These are phyloP conservation scores for Syrphus vitripennis DNA, from an alignment of 2,888 invertebrate genomes.

Conservation along the genomic window DNA sequence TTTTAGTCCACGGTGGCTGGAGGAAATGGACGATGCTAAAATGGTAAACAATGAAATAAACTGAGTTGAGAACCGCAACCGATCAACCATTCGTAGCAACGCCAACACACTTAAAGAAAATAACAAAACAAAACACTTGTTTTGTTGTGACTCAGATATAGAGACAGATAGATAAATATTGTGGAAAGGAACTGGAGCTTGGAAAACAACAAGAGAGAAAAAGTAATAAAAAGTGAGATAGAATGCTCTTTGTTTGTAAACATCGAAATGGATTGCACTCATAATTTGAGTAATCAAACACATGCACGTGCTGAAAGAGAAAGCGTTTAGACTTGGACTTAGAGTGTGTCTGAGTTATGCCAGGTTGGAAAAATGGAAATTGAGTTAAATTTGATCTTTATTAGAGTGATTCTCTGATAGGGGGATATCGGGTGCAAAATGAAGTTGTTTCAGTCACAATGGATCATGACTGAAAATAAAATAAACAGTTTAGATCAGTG, in stretches of 20 bases:
- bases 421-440: no score
- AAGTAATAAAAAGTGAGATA: background rate
- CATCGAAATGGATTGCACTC: background rate
- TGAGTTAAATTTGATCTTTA: no score
- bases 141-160: background rate
- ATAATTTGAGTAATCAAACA: background rate
- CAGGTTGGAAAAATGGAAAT: no score
- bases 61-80: no score
- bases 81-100: background rate
- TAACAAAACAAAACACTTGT: conserved; percentile 8
- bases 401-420: no score
- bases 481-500: no score
- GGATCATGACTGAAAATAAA: no score
- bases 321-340: background rate
- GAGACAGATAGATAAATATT: background rate
- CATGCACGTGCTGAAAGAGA: conserved; percentile 3
- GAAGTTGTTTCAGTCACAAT: no score
- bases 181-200: no score
- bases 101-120: no score
- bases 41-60: no score
- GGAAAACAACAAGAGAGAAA: background rate
- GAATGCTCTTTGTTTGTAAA: conserved; percentile 11
- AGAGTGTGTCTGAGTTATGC: no score
- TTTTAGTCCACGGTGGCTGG: background rate
- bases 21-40: background rate